These are phyloP conservation scores for Tragelaphus scriptus DNA, from an alignment of 2,113 vertebrate species.

Conservation along the genomic window DNA sequence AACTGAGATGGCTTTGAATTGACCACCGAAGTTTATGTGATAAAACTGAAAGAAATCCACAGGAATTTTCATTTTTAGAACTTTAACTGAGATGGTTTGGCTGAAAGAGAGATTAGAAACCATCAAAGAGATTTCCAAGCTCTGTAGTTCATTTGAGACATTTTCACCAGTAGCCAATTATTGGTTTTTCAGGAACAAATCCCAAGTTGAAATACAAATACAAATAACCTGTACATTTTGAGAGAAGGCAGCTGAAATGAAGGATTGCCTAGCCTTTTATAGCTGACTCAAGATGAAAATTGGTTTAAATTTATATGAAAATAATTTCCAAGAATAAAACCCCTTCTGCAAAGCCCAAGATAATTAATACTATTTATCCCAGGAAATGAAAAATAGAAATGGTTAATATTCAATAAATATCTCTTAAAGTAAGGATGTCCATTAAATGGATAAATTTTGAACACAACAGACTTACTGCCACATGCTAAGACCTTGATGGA, in stretches of 20 bases:
- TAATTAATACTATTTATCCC: neutral
- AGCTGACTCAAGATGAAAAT: neutral
- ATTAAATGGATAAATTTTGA: neutral
- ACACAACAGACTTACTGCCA: slow-evolving; percentile 32
- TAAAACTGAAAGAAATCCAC: neutral
- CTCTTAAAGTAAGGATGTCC: neutral
- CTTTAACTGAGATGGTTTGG: neutral
- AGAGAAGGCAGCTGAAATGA: neutral
- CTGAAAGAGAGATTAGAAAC: neutral
- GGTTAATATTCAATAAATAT: neutral
- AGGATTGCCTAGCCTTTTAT: neutral
- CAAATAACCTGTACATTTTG: neutral
- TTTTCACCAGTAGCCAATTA: neutral
- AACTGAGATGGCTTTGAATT: neutral
- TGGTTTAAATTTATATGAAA: neutral
- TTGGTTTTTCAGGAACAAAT: neutral
- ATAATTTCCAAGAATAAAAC: slow-evolving; percentile 13
- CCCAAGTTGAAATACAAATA: neutral
- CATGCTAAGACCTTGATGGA: slow-evolving; percentile 1
- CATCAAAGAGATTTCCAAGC: neutral
- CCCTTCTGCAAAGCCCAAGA: neutral
- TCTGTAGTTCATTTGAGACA: neutral
- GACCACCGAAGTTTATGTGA: neutral
- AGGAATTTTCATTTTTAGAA: slow-evolving; percentile 22
- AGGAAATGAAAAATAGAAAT: neutral